Evolutionary conservation across 2,113 vertebrate species (phyloP), one percentile per base, ranked within the genome.

Genomic region (Argyrosomus japonicus): DNA sequence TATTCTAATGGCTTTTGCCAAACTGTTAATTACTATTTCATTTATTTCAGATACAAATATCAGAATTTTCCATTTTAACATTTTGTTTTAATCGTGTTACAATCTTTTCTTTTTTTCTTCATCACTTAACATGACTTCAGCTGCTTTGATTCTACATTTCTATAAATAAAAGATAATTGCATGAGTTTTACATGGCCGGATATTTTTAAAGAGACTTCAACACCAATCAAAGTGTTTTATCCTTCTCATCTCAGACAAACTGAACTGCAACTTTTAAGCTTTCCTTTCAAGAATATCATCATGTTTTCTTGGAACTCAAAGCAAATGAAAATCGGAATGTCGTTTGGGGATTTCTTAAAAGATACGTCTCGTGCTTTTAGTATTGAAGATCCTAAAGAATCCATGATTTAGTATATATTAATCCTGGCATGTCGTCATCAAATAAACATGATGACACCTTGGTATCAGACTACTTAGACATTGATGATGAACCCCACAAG

Each of bases 401-500:
- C 36, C 27, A 75, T 62, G 67, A 53, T 76, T 43, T 27, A 70
- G 29, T 54, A 63, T 77, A 77, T 19, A 77, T 85, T 70, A 77
- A 67, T 69, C 13, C 3, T 40, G 54, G 21, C 47, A 71, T 45
- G 43, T 54, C 7, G 9, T 29, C 79, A 78, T 85, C 40, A 87
- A 89, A 72, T 65, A 91, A 85, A 83, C 64, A 85, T 69, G 32
- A 76, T 17, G 19, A 77, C 79, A 77, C 72, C 58, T 73, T 56
- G 19, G 67, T 23, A 69, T 81, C 27, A 73, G 48, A 62, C 68
- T 60, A 18, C 43, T 61, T 17, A 54, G 51, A 81, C 68, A 83
- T 78, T 68, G 69, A 87, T 81, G 27, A 70, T 69, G 65, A 83
- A 56, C 8, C 13, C 62, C 2, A 0, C 2, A 17, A 64, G 40